Base-by-base conservation (phyloP, 2,797 vertebrate genomes). In the Loris lydekkerianus region DNA sequence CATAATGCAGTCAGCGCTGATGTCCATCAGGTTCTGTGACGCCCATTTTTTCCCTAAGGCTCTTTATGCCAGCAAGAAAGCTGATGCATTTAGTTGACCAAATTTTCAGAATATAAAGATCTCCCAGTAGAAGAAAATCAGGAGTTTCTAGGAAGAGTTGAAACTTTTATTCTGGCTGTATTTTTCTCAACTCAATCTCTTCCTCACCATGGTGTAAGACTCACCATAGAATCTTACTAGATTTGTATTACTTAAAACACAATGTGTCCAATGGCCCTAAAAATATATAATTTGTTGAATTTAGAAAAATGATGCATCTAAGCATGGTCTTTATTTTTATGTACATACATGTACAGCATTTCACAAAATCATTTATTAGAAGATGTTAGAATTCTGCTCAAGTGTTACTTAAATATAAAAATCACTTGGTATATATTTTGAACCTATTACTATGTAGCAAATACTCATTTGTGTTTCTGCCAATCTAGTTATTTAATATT, bases 341-440 rank as follows among this genome's bases (percentile, higher is more conserved):
- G 97, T 96, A 80, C 53, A 17, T 58, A 86, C 13, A 49, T 15
- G 49, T 49, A 49, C 90, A 96, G 95, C 77, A 97, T 96, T 97
- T 98, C 95, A 96, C 94, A 96, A 92, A 96, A 96, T 98, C 95
- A 95, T 81, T 94, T 96, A 97, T 97, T 97, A 97, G 97, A 98
- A 97, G 96, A 96, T 97, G 96, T 95, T 98, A 97, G 94, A 98
- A 97, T 83, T 40, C 94, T 98, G 96, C 96, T 97, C 94, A 95
- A 95, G 72, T 75, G 40, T 17, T 98, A 98, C 80, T 98, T 98
- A 97, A 97, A 97, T 94, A 72, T 87, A 97, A 98, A 98, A 98
- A 63, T 97, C 53, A 97, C 91, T 93, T 83, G 96, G 92, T 96
- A 56, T 86, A 95, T 97, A 97, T 97, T 88, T 90, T 95, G 92